Percentiles rank a stretch among this genome's conserved stretches.
These are phyloP conservation scores for Anabas testudineus DNA, from an alignment of 2,797 vertebrate species.

Conservation along the genomic window DNA sequence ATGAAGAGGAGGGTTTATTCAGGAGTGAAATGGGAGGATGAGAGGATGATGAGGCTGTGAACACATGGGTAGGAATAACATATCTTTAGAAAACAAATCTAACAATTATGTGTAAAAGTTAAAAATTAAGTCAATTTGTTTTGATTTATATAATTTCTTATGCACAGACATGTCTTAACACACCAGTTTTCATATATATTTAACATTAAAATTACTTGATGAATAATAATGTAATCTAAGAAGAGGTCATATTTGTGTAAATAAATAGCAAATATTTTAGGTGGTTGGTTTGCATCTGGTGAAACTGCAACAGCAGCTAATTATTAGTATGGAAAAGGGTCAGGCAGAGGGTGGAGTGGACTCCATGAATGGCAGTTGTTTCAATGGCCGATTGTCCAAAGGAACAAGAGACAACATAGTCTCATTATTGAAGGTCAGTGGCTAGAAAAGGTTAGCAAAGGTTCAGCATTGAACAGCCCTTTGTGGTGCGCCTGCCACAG, in stretches of 20 bases:
- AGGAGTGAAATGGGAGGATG: conserved; percentile 57
- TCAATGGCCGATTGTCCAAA: conserved; percentile 83
- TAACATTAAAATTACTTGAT: conserved; percentile 6
- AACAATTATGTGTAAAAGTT: not conserved
- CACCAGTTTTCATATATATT: not conserved
- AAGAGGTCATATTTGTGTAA: conserved; percentile 9
- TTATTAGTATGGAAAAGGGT: conserved; percentile 74
- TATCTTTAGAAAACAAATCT: conserved; percentile 27
- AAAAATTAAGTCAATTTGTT: not conserved
- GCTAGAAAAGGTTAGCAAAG: conserved; percentile 82
- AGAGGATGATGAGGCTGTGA: conserved; percentile 57
- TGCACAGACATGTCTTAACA: conserved; percentile 4
- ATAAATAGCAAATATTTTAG: conserved; percentile 57
- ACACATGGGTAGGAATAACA: conserved; percentile 49
- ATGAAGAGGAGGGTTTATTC: conserved; percentile 79
- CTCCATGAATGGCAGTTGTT: conserved; percentile 81
- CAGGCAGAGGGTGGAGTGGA: conserved; percentile 70
- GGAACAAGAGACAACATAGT: conserved; percentile 84
- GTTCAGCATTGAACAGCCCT: conserved; percentile 79
- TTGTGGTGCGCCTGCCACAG: conserved; percentile 69
- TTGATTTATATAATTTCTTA: not conserved
- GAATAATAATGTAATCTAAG: conserved; percentile 29
- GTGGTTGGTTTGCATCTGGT: conserved; percentile 56
- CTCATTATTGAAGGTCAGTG: conserved; percentile 84
- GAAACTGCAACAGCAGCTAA: conserved; percentile 78